A percentile compares a stretch with the other conserved stretches of the same genome.
Conservation (phyloP, 1,140 invertebrate species). For the Frieseomelitta varia region DNA sequence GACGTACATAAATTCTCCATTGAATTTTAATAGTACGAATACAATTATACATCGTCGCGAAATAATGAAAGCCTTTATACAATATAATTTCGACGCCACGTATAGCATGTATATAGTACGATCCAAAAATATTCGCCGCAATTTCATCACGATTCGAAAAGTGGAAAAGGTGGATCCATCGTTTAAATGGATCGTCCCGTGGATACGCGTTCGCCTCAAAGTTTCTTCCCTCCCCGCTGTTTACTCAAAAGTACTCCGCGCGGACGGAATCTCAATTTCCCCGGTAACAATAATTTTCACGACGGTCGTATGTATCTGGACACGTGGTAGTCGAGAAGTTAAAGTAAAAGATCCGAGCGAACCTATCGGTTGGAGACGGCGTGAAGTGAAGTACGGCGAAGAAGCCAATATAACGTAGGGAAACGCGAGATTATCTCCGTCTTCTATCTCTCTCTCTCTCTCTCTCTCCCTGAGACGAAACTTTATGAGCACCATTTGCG, state of each 20-base stretch:
- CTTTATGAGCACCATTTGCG: conserved; percentile 34
- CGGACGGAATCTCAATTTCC: not conserved
- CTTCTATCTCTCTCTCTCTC: not conserved
- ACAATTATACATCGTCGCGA: not conserved
- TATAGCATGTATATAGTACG: too few species aligned
- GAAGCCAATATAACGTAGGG: conserved; percentile 28
- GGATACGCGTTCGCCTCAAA: too few species aligned
- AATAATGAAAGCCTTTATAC: too few species aligned
- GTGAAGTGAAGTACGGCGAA: conserved; percentile 2
- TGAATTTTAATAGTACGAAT: not conserved
- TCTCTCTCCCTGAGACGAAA: not conserved
- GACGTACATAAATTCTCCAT: not conserved
- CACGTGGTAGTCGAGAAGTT: not conserved
- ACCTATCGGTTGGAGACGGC: not conserved
- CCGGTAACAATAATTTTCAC: not conserved
- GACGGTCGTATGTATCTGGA: not conserved
- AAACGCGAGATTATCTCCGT: conserved; percentile 25
- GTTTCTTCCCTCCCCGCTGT: too few species aligned
- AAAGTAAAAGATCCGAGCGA: not conserved
- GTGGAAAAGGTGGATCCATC: too few species aligned
- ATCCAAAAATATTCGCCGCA: too few species aligned
- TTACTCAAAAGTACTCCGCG: not conserved
- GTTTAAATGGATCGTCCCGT: too few species aligned
- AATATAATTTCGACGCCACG: too few species aligned
- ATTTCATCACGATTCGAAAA: too few species aligned